Conservation (phyloP, 53 echinoderm and acorn worm species). For the Crossaster papposus region DNA sequence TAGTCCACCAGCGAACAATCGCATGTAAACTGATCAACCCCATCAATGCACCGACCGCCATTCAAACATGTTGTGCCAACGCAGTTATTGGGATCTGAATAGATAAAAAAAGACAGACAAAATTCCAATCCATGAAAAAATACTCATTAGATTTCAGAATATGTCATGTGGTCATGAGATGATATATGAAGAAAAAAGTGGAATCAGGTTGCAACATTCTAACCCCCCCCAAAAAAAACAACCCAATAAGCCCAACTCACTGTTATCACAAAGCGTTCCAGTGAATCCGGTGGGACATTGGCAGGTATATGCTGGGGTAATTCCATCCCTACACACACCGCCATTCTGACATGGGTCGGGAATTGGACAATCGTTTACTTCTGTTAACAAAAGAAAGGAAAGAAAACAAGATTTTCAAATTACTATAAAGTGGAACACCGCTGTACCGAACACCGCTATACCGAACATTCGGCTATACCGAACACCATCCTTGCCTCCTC, state of each 20-base stretch:
- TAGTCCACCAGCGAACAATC: slow-evolving; percentile 1
- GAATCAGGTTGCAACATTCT: neutral
- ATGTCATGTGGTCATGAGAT: too few species aligned
- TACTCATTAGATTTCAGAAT: too few species aligned
- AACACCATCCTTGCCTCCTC: too few species aligned
- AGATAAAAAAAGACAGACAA: neutral
- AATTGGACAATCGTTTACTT: slow-evolving; percentile 9
- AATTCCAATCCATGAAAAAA: neutral
- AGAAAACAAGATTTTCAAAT: neutral
- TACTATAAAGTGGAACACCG: neutral
- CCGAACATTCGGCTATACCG: neutral
- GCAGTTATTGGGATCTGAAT: slow-evolving; percentile 12
- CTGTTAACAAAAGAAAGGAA: neutral
- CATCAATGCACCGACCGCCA: slow-evolving; percentile 12
- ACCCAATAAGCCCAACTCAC: slow-evolving; percentile 11
- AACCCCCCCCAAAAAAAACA: neutral
- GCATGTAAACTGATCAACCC: neutral
- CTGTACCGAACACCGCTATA: neutral
- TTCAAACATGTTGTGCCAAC: slow-evolving; percentile 13
- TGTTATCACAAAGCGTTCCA: slow-evolving; percentile 12
- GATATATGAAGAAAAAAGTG: too few species aligned
- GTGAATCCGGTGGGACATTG: slow-evolving; percentile 2
- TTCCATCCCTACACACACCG: slow-evolving; percentile 57
- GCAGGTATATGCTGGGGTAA: slow-evolving; percentile 3
- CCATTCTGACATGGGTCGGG: slow-evolving; percentile 60